Conservation (phyloP, 2,113 vertebrate species). For the Notothenia rossii region DNA sequence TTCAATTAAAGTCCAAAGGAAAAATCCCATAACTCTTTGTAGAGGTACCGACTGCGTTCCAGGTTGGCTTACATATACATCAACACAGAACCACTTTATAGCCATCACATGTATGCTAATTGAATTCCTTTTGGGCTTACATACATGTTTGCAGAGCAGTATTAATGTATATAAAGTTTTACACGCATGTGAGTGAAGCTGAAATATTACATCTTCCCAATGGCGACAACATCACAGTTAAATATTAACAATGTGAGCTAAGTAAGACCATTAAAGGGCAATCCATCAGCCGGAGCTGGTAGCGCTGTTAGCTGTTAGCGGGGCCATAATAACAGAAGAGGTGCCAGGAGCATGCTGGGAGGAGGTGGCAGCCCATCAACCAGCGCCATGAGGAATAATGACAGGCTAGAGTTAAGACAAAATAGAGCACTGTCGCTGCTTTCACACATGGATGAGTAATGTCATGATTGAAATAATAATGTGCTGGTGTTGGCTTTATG, state of each 20-base stretch:
- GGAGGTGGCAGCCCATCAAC: slow-evolving; percentile 64
- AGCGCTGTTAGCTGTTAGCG: slow-evolving; percentile 6
- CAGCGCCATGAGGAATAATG: slow-evolving; percentile 48
- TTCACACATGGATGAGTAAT: slow-evolving; percentile 33
- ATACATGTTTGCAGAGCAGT: neutral
- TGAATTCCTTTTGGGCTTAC: neutral
- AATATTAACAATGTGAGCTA: slow-evolving; percentile 29
- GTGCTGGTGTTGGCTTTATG: neutral
- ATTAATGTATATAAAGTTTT: neutral
- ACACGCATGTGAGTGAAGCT: slow-evolving; percentile 3
- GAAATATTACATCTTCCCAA: slow-evolving; percentile 26
- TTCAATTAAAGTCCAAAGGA: too few species aligned
- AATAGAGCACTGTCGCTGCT: neutral
- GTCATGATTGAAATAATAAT: neutral
- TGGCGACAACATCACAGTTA: slow-evolving; percentile 8
- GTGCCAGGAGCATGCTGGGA: slow-evolving; percentile 55
- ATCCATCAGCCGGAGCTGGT: slow-evolving; percentile 38
- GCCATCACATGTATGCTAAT: neutral
- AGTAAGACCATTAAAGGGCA: slow-evolving; percentile 35
- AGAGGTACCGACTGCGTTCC: too few species aligned
- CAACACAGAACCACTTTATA: too few species aligned
- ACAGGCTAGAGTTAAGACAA: slow-evolving; percentile 25
- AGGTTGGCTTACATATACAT: too few species aligned
- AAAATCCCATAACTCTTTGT: too few species aligned
- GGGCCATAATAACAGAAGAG: slow-evolving; percentile 41